phyloP scores from a whole-genome alignment of 2,888 invertebrate species.

The Heteromyza rotundicornis region DNA sequence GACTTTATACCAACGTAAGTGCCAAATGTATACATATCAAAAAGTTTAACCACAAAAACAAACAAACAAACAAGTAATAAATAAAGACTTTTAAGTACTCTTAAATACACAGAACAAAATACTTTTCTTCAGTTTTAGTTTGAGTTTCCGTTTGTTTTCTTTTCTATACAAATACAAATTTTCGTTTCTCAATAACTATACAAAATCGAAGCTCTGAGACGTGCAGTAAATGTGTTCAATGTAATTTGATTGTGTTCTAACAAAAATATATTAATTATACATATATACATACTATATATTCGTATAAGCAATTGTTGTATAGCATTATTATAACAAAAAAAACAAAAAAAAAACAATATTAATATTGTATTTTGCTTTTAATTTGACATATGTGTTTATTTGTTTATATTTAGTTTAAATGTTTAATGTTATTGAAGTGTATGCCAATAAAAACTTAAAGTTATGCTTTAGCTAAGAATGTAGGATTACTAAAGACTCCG shows the following conservation, averaged over 20 bases:
- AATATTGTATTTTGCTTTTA: neutral
- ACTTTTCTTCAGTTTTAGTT: conserved; percentile 20
- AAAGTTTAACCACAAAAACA: conserved; percentile 10
- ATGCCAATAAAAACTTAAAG: neutral
- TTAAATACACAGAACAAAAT: conserved; percentile 31
- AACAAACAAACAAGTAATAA: conserved; percentile 18
- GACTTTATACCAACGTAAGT: too few species aligned
- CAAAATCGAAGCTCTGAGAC: conserved; percentile 60
- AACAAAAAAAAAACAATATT: too few species aligned
- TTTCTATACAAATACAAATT: conserved; percentile 30
- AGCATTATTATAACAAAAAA: neutral
- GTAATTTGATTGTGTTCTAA: conserved; percentile 42
- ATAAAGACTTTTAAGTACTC: conserved; percentile 28
- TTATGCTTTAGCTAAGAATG: conserved; percentile 9
- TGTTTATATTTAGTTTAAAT: conserved; percentile 19
- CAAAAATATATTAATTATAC: conserved; percentile 33
- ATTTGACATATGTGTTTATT: neutral
- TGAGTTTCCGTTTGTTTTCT: conserved; percentile 17
- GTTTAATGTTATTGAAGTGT: conserved; percentile 23
- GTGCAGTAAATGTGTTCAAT: conserved; percentile 52
- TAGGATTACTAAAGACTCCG: too few species aligned
- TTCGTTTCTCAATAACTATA: conserved; percentile 31
- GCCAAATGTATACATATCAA: too few species aligned
- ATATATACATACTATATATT: conserved; percentile 2
- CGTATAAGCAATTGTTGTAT: neutral